These are phyloP conservation scores for Chrysolophus pictus DNA, from an alignment of 2,797 vertebrate genomes.

Conservation along the genomic window DNA sequence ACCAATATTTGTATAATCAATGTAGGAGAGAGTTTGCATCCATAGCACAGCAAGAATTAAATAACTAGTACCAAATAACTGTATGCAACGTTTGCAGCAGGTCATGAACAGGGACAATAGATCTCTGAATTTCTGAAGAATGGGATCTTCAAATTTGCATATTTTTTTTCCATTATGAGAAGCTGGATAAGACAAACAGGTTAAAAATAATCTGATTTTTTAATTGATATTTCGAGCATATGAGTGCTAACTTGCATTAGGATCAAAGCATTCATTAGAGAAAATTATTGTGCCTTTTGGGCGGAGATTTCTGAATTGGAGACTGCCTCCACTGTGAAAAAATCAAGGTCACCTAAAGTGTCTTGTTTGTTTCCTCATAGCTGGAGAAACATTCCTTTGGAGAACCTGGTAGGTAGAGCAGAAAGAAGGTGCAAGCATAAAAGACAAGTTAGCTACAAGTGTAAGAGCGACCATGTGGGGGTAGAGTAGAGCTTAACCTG, in stretches of 20 bases:
- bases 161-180: not conserved
- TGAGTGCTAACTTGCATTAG: not conserved
- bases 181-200: not conserved
- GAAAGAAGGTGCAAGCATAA: not conserved
- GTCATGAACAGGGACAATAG: not conserved
- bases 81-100: not conserved
- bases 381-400: not conserved
- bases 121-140: not conserved
- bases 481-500: not conserved
- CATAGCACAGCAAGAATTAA: not conserved
- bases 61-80: not conserved
- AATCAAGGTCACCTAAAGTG: not conserved
- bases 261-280: not conserved
- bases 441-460: not conserved
- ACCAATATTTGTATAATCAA: not conserved
- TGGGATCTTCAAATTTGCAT: not conserved
- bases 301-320: not conserved
- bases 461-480: accelerated
- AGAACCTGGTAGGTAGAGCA: not conserved
- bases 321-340: not conserved
- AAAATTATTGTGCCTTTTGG: not conserved
- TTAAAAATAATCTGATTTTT: not conserved
- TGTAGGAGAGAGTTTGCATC: not conserved
- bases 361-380: not conserved
- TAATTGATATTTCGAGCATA: not conserved